phyloP scores from a whole-genome alignment of 2,113 vertebrate species.

The Polypterus senegalus region DNA sequence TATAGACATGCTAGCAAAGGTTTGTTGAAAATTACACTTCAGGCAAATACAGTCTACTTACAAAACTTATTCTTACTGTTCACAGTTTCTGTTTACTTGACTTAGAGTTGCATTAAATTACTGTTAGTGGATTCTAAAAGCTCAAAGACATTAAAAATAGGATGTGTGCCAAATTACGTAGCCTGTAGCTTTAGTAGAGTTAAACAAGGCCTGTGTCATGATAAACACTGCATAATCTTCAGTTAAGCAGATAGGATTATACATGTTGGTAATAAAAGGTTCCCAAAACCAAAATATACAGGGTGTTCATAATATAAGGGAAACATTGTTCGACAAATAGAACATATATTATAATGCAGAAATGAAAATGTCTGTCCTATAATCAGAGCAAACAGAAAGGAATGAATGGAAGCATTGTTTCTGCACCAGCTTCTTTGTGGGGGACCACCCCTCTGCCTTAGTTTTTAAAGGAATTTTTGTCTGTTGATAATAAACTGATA shows the following conservation, averaged over 20 bases:
- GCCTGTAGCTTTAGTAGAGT: too few species aligned
- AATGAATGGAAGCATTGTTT: not conserved
- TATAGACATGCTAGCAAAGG: too few species aligned
- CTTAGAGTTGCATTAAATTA: too few species aligned
- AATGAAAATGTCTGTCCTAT: too few species aligned
- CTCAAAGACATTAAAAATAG: too few species aligned
- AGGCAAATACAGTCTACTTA: not conserved
- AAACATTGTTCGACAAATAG: constrained; percentile 1
- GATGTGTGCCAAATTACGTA: too few species aligned
- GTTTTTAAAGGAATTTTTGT: not conserved
- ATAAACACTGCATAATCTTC: not conserved
- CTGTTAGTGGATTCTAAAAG: too few species aligned
- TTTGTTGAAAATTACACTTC: not conserved
- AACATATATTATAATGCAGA: not conserved
- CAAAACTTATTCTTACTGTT: not conserved
- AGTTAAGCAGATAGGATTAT: constrained; percentile 1
- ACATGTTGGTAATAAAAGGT: not conserved
- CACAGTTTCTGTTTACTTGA: too few species aligned
- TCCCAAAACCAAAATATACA: not conserved
- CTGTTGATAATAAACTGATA: not conserved
- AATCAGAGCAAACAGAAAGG: too few species aligned
- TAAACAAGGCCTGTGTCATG: not conserved
- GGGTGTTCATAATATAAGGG: not conserved
- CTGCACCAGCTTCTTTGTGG: not conserved
- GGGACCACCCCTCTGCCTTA: not conserved